Evolutionary conservation across 2,113 vertebrate species (phyloP), one percentile per base, ranked within the genome.

Genomic region (Sphaerodactylus townsendi): DNA sequence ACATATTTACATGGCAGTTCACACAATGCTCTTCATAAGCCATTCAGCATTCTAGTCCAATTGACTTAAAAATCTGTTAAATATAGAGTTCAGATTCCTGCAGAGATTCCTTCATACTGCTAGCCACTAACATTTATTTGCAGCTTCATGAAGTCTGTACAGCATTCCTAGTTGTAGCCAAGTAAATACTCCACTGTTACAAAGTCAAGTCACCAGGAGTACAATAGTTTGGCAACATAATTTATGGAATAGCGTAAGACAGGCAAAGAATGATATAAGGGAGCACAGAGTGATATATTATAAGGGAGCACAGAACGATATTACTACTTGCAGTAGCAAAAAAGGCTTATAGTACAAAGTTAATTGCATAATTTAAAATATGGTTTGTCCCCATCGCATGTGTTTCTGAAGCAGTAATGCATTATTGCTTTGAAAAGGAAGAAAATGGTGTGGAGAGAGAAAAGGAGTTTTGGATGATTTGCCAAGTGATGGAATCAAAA

Each of bases 211-310:
- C 33, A 50, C 21, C 87, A 72, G 87, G 25, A 86, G 76, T 25
- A 89, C 86, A 62, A 62, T 28, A 62, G 91, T 83, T 88, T 86
- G 77, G 87, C 77, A 89, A 84, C 77, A 89, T 84, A 93, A 81
- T 86, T 87, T 87, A 19, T 71, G 41, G 59, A 86, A 90, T 91
- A 90, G 74, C 77, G 37, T 59, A 71, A 28, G 73, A 62, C 10
- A 4, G 37, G 77, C 88, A 77, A 2, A 78, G 77, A 89, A 91
- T 87, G 86, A 85, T 14, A 79, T 10, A 48, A 28, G 44, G 1
- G 62, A 74, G 62, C 64, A 19, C 0, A 70, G 59, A 44, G 89
- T 62, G 65, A 77, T 79, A 77, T 81, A 83, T 85, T 14, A 79
- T 10, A 48, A 28, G 44, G 1, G 62, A 74, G 62, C 64, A 19